Percentiles rank a stretch among this genome's conserved stretches.
Evolutionary conservation across 2,888 invertebrate genomes (phyloP).

Genomic region (Hypercompe scribonia): DNA sequence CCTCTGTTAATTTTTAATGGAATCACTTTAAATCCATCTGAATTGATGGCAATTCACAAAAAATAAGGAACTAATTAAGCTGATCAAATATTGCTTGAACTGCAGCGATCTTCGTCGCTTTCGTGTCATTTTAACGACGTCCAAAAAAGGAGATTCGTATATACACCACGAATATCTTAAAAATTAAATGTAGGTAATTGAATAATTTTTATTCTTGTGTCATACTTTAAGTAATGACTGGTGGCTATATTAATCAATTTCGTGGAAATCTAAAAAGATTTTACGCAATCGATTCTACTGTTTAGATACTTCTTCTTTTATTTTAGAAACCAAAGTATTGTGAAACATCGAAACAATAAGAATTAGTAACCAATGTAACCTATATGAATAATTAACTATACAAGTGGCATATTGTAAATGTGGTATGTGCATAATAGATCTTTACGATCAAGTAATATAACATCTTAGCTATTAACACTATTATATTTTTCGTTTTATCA

Average conservation of each 20-base stretch:
- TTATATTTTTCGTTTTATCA: no score
- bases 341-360: not conserved
- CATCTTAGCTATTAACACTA: no score
- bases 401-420: no score
- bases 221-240: no score
- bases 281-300: not conserved
- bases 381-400: not conserved
- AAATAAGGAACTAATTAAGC: not conserved
- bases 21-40: not conserved
- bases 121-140: not conserved
- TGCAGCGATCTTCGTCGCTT: not conserved
- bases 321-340: not conserved
- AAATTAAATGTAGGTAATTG: no score
- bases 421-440: not conserved
- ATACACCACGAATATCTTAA: no score
- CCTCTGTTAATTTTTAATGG: not conserved
- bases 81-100: not conserved
- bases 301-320: not conserved
- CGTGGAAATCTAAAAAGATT: not conserved
- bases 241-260: no score
- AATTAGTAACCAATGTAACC: not conserved
- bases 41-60: not conserved
- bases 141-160: no score
- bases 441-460: not conserved
- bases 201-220: no score